Conservation (phyloP, 2,113 vertebrate species). For the Recurvirostra avosetta region DNA sequence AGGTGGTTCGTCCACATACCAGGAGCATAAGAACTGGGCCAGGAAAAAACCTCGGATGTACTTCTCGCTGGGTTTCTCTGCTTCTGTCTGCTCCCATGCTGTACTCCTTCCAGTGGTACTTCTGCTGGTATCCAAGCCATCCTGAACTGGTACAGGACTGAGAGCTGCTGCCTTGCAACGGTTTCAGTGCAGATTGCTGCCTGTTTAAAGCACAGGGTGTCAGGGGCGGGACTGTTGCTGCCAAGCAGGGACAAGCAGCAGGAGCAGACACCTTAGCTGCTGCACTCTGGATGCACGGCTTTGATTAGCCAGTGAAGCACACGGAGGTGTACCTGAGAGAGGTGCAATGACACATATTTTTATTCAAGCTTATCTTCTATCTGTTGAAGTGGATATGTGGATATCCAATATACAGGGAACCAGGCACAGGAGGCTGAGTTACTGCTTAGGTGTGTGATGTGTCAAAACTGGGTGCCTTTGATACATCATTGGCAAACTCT, state of each 20-base stretch:
- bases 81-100: not conserved
- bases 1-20: not conserved
- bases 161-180: not conserved
- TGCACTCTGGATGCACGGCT: not conserved
- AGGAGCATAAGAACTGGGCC: not conserved
- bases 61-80: rapidly evolving
- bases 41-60: not conserved
- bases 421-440: not conserved
- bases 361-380: not conserved
- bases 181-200: not conserved
- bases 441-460: not conserved
- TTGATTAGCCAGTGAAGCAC: not conserved
- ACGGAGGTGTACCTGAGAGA: not conserved
- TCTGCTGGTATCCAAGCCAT: not conserved
- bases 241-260: not conserved
- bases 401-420: not conserved
- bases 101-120: not conserved
- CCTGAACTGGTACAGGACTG: too few species aligned
- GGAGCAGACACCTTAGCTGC: not conserved
- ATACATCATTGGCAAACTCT: not conserved
- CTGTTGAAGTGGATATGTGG: not conserved
- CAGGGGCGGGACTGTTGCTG: not conserved
- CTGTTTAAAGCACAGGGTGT: not conserved
- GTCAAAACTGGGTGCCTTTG: not conserved
- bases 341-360: not conserved